phyloP scores from a whole-genome alignment of 2,113 vertebrate genomes.

The Natator depressus region DNA sequence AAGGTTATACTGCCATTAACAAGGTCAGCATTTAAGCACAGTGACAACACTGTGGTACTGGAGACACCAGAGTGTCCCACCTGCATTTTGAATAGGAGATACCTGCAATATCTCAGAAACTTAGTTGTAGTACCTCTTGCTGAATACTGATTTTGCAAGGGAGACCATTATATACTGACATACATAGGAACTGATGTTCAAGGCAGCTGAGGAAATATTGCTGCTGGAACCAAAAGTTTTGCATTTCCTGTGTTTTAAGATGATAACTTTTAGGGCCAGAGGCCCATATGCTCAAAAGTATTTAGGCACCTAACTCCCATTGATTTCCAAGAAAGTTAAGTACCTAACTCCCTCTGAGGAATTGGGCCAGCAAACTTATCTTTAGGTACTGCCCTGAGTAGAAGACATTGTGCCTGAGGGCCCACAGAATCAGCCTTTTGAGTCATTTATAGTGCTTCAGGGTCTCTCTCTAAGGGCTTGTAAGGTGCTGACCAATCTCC shows the following conservation, averaged over 20 bases:
- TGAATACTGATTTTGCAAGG: not conserved
- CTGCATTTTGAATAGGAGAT: not conserved
- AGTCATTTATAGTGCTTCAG: not conserved
- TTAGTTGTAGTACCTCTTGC: not conserved
- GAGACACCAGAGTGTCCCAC: not conserved
- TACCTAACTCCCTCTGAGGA: not conserved
- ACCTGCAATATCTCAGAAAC: not conserved
- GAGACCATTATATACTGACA: not conserved
- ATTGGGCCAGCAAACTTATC: not conserved
- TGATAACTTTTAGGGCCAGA: not conserved
- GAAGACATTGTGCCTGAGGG: not conserved
- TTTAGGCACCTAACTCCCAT: not conserved
- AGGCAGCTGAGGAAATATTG: not conserved
- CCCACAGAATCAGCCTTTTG: not conserved
- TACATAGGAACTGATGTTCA: not conserved
- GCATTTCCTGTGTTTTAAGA: not conserved
- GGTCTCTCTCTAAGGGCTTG: not conserved
- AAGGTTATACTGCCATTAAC: not conserved
- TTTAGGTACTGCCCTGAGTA: not conserved
- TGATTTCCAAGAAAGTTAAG: not conserved
- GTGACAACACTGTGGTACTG: not conserved
- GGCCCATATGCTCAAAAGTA: not conserved
- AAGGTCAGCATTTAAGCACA: not conserved
- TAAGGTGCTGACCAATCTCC: fast-evolving
- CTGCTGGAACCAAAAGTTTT: not conserved